These are phyloP conservation scores for Pterostichus niger DNA, from an alignment of 2,888 invertebrate genomes.

Conservation along the genomic window DNA sequence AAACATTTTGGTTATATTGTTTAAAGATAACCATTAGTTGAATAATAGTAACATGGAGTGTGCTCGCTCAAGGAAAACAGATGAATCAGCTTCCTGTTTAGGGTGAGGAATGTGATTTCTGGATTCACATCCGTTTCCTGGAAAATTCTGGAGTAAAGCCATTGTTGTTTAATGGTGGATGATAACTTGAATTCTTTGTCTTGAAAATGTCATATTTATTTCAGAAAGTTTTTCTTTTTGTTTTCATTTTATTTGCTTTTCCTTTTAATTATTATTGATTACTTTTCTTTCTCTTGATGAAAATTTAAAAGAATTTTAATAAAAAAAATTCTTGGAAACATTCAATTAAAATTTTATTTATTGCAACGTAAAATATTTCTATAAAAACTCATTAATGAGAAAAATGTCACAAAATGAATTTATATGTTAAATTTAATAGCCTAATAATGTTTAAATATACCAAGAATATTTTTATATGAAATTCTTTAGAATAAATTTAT, in stretches of 20 bases:
- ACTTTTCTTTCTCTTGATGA: not conserved
- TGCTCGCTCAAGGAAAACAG: slow-evolving; percentile 8
- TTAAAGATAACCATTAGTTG: no score
- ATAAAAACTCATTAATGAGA: slow-evolving; percentile 23
- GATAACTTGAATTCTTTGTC: not conserved
- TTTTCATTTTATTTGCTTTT: not conserved
- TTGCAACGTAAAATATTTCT: slow-evolving; percentile 13
- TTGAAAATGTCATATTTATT: not conserved
- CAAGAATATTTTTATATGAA: not conserved
- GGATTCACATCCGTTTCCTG: not conserved
- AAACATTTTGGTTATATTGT: no score
- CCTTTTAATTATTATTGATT: not conserved
- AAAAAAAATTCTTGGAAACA: not conserved
- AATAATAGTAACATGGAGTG: not conserved
- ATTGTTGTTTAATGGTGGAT: slow-evolving; percentile 36
- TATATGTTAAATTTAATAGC: not conserved
- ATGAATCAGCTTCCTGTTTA: slow-evolving; percentile 54
- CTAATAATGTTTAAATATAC: not conserved
- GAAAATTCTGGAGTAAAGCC: slow-evolving; percentile 43
- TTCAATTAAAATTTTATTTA: slow-evolving; percentile 18
- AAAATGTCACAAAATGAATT: slow-evolving; percentile 16
- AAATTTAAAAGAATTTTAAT: not conserved
- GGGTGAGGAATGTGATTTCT: slow-evolving; percentile 31
- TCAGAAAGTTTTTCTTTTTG: not conserved
- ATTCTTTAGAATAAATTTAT: slow-evolving; percentile 3